These are phyloP conservation scores for Diorhabda carinulata DNA, from an alignment of 1,140 invertebrate species.

Conservation along the genomic window DNA sequence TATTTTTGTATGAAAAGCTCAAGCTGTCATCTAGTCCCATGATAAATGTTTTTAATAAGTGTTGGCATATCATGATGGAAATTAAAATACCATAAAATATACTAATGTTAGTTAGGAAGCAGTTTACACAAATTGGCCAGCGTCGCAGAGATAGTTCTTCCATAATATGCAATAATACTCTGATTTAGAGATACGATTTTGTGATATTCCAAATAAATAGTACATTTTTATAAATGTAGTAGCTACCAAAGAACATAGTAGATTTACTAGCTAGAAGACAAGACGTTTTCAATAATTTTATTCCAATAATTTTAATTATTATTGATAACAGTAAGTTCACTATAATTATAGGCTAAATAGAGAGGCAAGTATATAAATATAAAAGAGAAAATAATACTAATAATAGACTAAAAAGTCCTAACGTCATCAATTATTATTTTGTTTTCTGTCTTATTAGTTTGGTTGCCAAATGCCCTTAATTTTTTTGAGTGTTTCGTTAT, in stretches of 20 bases:
- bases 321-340: too few species aligned
- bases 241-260: neutral
- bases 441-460: too few species aligned
- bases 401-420: too few species aligned
- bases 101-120: constrained; percentile 11
- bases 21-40: constrained; percentile 49
- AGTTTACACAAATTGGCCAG: constrained; percentile 11
- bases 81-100: constrained; percentile 5
- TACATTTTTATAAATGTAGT: constrained; percentile 17
- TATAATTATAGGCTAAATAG: too few species aligned
- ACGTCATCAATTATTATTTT: too few species aligned
- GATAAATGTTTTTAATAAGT: constrained; percentile 35
- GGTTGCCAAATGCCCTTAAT: too few species aligned
- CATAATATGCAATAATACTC: constrained; percentile 32
- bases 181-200: constrained; percentile 31
- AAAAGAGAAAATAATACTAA: too few species aligned
- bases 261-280: neutral
- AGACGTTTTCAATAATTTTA: neutral
- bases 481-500: too few species aligned
- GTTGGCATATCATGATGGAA: constrained; percentile 41
- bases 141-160: constrained; percentile 19
- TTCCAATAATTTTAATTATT: too few species aligned
- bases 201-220: constrained; percentile 28
- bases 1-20: constrained; percentile 50
- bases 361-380: too few species aligned